Evolutionary conservation across 2,888 invertebrate species (phyloP).

Genomic region (Portevinia maculata): DNA sequence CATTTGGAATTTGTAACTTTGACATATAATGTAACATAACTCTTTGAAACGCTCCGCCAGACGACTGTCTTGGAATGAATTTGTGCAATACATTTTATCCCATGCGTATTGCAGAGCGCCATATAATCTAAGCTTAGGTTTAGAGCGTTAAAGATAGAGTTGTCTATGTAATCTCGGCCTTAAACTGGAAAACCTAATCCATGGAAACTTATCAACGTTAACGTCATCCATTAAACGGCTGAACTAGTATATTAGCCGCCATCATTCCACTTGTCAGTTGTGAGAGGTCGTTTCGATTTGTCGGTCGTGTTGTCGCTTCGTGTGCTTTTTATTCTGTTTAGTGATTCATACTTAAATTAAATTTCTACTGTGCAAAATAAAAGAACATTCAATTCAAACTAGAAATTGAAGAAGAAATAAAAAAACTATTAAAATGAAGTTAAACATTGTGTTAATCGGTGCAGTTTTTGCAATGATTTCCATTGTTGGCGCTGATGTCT

Average conservation of each 20-base stretch:
- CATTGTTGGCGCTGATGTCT: slow-evolving; percentile 26
- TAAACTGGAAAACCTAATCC: slow-evolving; percentile 22
- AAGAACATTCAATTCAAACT: background rate
- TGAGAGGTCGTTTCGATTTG: slow-evolving; percentile 48
- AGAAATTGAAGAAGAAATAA: slow-evolving; percentile 3
- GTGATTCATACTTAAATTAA: slow-evolving; percentile 10
- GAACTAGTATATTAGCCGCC: slow-evolving; percentile 37
- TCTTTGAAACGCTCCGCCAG: too few relatives aligned
- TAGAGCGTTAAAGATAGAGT: too few relatives aligned
- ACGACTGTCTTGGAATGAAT: too few relatives aligned
- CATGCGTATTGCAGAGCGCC: too few relatives aligned
- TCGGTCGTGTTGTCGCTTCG: slow-evolving; percentile 39
- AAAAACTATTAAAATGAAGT: slow-evolving; percentile 23
- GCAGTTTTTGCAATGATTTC: slow-evolving; percentile 34
- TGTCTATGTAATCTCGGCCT: too few relatives aligned
- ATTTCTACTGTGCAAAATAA: background rate
- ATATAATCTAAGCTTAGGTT: too few relatives aligned
- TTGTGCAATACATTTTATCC: too few relatives aligned
- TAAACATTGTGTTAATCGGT: slow-evolving; percentile 32
- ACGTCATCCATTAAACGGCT: background rate
- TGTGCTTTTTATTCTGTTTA: background rate
- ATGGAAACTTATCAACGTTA: slow-evolving; percentile 4
- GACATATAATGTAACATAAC: too few relatives aligned
- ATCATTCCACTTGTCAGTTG: slow-evolving; percentile 53
- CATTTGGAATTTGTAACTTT: too few relatives aligned